Evolutionary conservation across 2,888 invertebrate genomes (phyloP).

Genomic region (Mechanitis messenoides): DNA sequence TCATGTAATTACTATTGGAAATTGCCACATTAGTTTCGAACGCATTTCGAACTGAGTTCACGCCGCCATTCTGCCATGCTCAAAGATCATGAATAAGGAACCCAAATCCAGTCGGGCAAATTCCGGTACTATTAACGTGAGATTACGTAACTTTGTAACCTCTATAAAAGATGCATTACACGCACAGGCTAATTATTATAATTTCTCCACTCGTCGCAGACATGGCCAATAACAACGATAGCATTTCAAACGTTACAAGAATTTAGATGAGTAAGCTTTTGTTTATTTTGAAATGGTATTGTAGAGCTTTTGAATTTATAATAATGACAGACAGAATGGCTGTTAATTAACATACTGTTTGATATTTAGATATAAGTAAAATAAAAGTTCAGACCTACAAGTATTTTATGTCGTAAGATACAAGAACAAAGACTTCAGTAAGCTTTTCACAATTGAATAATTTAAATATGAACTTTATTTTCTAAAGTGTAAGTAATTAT

Average conservation of each 20-base stretch:
- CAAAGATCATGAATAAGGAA: no score
- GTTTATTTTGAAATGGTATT: constrained; percentile 25
- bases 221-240: constrained; percentile 55
- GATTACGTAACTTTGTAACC: constrained; percentile 25
- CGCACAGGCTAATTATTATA: constrained; percentile 63
- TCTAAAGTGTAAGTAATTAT: no score
- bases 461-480: no score
- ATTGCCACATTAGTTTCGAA: no score
- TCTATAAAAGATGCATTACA: constrained; percentile 34
- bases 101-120: no score
- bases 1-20: no score
- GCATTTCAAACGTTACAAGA: constrained; percentile 47
- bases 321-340: constrained; percentile 22
- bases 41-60: no score
- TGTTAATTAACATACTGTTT: constrained; percentile 12
- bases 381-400: neutral
- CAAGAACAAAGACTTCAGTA: no score
- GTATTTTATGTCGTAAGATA: no score
- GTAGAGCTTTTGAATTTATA: constrained; percentile 25
- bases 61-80: no score
- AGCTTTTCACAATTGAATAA: no score
- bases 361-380: constrained; percentile 13
- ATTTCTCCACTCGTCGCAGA: constrained; percentile 58
- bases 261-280: constrained; percentile 51
- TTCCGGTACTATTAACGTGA: no score